These are phyloP conservation scores for Eilema griseolum DNA, from an alignment of 2,888 invertebrate genomes.

Conservation along the genomic window DNA sequence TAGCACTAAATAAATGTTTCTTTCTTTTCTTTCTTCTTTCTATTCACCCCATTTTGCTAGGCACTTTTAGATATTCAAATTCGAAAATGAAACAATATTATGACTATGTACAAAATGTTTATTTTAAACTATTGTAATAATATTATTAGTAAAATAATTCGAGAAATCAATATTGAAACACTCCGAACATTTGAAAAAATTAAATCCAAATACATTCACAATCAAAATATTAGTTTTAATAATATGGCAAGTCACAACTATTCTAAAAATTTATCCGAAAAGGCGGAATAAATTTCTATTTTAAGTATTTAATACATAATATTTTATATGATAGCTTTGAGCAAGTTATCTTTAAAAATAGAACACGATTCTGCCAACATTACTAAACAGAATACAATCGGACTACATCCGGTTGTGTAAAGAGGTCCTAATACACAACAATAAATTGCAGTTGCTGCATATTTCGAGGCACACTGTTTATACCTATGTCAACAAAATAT, in stretches of 20 bases:
- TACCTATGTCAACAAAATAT: constrained; percentile 14
- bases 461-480: constrained; percentile 25
- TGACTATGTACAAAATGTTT: constrained; percentile 55
- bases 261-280: constrained; percentile 39
- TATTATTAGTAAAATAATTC: constrained; percentile 32
- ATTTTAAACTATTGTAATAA: constrained; percentile 42
- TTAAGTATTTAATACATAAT: constrained; percentile 20
- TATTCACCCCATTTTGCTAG: no score
- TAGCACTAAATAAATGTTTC: no score
- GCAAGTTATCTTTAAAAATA: constrained; percentile 28
- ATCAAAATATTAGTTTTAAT: constrained; percentile 37
- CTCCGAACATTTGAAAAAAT: constrained; percentile 28
- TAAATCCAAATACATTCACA: constrained; percentile 35
- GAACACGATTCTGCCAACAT: constrained; percentile 10
- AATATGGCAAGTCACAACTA: constrained; percentile 49
- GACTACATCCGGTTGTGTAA: background rate
- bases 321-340: constrained; percentile 35
- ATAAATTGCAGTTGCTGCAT: constrained; percentile 13
- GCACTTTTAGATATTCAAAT: background rate
- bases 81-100: constrained; percentile 26
- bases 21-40: no score
- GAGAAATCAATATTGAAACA: constrained; percentile 32
- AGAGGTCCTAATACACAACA: constrained; percentile 1
- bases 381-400: background rate
- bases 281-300: constrained; percentile 42